A percentile compares a stretch with the other conserved stretches of the same genome.
phyloP scores from a whole-genome alignment of 2,113 vertebrate genomes.

The Progne subis region DNA sequence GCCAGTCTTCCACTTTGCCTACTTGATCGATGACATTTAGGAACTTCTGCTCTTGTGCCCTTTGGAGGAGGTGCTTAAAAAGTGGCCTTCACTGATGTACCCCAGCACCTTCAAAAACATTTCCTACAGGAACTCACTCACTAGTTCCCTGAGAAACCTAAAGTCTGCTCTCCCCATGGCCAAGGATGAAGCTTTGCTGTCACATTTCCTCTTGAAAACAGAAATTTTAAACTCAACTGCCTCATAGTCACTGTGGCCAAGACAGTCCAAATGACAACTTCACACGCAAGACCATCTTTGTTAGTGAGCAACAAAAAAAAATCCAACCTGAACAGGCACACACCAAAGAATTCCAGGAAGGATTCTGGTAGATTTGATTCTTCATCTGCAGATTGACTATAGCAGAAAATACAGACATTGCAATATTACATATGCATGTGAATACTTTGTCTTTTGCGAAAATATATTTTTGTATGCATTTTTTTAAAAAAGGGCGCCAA shows the following conservation, averaged over 20 bases:
- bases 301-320: background rate
- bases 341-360: background rate
- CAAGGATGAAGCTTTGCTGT: background rate
- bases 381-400: background rate
- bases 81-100: background rate
- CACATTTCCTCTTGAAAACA: background rate
- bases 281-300: background rate
- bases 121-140: background rate
- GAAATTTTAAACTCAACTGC: fast-evolving
- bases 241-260: background rate
- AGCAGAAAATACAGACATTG: background rate
- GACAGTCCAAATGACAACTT: background rate
- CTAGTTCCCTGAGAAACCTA: background rate
- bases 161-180: background rate
- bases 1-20: background rate
- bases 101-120: background rate
- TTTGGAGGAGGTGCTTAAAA: background rate
- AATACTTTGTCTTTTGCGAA: background rate
- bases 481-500: background rate
- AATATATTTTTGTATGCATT: background rate
- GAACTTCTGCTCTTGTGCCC: background rate
- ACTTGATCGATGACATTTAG: background rate
- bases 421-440: background rate
- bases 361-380: background rate
- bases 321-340: background rate